Evolutionary conservation across 2,113 vertebrate species (phyloP).

Genomic region (Epinephelus cyanopodus): DNA sequence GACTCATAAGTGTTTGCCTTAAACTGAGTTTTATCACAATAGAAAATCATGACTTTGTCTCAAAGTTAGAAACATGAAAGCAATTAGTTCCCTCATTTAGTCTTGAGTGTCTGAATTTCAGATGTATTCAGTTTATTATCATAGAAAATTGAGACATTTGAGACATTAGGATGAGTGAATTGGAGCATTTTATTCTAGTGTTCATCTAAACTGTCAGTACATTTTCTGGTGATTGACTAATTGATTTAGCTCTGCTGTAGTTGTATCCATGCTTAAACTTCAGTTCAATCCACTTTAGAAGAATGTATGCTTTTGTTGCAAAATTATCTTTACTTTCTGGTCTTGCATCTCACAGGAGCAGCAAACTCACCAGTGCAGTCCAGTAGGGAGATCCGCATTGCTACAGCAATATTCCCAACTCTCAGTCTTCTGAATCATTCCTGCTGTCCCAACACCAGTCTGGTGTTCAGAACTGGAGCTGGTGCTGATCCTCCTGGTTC

Average conservation of each 20-base stretch:
- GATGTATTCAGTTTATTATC: not conserved
- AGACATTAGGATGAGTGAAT: not conserved
- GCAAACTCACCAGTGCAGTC: constrained; percentile 82
- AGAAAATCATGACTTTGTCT: not conserved
- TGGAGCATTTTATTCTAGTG: not conserved
- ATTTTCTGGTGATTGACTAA: not conserved
- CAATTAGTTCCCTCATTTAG: not conserved
- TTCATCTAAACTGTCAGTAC: not conserved
- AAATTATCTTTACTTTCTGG: not conserved
- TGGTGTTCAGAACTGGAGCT: constrained; percentile 84
- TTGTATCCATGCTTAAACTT: not conserved
- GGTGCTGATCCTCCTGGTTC: constrained; percentile 16
- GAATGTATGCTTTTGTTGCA: not conserved
- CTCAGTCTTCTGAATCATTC: constrained; percentile 96
- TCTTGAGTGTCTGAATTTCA: not conserved
- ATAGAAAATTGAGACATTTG: not conserved
- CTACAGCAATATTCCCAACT: constrained; percentile 92
- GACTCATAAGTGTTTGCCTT: not conserved
- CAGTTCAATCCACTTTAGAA: not conserved
- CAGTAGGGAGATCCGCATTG: constrained; percentile 87
- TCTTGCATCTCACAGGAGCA: constrained; percentile 50
- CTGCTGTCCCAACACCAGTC: constrained; percentile 91
- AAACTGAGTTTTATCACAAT: not conserved
- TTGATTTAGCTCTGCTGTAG: not conserved
- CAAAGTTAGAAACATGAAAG: not conserved